phyloP scores from a whole-genome alignment of 2,113 vertebrate genomes.

The Nannospalax galili region DNA sequence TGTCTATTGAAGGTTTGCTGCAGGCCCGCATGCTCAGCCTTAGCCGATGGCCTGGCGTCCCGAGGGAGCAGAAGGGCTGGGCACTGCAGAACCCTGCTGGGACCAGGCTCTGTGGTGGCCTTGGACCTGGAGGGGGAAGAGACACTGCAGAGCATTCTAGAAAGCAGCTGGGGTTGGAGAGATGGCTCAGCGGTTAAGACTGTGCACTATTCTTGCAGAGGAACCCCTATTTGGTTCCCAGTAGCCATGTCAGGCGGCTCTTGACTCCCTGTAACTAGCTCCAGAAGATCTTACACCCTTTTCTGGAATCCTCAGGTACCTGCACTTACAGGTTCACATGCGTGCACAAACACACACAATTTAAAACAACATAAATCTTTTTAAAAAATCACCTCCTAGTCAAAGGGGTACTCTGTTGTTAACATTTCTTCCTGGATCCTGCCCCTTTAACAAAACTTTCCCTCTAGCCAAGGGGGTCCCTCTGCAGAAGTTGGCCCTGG shows the following conservation, averaged over 20 bases:
- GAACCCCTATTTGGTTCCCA: not conserved
- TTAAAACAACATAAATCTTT: not conserved
- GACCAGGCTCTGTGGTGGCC: accelerated
- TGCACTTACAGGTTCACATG: not conserved
- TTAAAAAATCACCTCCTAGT: not conserved
- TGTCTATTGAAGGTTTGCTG: not conserved
- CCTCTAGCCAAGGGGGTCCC: not conserved
- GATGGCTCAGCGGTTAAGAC: not conserved
- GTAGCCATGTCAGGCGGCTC: no score
- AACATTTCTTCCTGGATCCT: not conserved
- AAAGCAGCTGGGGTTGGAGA: not conserved
- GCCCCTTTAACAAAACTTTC: not conserved
- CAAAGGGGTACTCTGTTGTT: not conserved
- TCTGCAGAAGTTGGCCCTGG: not conserved
- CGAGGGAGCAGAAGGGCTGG: not conserved
- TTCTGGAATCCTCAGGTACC: not conserved
- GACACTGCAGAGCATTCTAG: not conserved
- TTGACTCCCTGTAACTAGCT: not conserved
- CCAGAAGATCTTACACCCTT: no score
- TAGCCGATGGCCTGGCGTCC: not conserved
- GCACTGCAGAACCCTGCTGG: not conserved
- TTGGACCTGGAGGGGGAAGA: not conserved
- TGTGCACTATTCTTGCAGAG: not conserved
- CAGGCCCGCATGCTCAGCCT: accelerated
- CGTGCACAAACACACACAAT: no score